Evolutionary conservation across 2,888 invertebrate species (phyloP), one percentile per base, ranked within the genome.

Genomic region (Hirtodrosophila trivittata): DNA sequence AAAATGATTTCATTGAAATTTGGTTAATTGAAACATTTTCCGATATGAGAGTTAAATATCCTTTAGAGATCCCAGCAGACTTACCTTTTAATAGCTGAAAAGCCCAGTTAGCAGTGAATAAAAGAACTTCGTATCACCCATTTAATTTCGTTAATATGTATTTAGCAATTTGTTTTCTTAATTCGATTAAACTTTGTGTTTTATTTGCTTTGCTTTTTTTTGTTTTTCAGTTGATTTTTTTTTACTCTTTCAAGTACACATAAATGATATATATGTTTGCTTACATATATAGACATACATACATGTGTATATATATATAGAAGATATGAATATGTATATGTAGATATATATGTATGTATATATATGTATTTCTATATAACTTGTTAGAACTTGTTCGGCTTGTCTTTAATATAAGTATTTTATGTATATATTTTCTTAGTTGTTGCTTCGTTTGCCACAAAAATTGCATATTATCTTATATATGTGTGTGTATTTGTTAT

Each of bases 91-190:
- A 5, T 21, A 3, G 5, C 5, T 21, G 5, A 21, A 3, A 21
- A 21, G 5, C 18, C 5, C 18, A 21, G 2, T 21, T 21, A 21
- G 5, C 2, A 21, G 5, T 3, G 5, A 21, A 21, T 21, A 21
- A 21, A 21, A 21, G 18, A 21, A 21, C 2, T 21, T 21, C 18
- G 2, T 21, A 2, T 21, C 18, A 21, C 10, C 43, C 14, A 47
- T 66, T 70, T 71, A 78, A 75, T 83, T 83, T 78, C 49, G 83
- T 78, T 81, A 80, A 75, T 67, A 63, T 75, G 55, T 75, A 83
- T 78, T n/a, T 78, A 78, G 86, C 80, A 78, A 78, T 78, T 86
- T 72, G 56, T 83, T 66, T 76, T 80, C 84, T 78, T 83, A 83
- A 78, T 82, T 86, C 66, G 72, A 78, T 83, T 77, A 78, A 82